These are phyloP conservation scores for Lysandra bellargus DNA, from an alignment of 2,888 invertebrate species.

Conservation along the genomic window DNA sequence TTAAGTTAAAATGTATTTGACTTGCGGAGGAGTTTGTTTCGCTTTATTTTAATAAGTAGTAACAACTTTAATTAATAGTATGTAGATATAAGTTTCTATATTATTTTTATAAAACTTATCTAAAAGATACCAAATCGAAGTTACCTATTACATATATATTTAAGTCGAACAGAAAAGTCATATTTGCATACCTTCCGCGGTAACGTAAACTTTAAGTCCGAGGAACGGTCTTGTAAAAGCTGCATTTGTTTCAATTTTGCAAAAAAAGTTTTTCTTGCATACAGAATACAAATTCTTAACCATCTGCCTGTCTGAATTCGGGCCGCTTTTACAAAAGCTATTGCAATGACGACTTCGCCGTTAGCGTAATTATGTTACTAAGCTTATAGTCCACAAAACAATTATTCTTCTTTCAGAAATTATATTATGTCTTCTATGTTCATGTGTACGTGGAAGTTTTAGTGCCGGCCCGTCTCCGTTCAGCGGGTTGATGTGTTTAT, in stretches of 20 bases:
- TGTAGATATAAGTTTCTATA: no score
- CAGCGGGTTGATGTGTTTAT: conserved; percentile 5
- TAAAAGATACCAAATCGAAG: no score
- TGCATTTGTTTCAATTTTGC: background rate
- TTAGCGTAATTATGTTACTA: no score
- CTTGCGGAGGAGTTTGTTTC: background rate
- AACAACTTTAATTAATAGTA: background rate
- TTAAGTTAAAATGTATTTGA: background rate
- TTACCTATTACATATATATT: no score
- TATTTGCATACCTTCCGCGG: no score
- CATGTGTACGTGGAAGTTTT: background rate
- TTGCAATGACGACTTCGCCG: no score
- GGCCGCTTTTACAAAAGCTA: no score
- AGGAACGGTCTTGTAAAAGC: background rate
- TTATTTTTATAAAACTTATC: no score
- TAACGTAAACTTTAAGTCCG: no score
- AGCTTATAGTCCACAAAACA: background rate
- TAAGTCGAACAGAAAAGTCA: no score
- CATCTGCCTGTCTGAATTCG: no score
- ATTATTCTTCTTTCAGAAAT: background rate
- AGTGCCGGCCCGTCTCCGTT: background rate
- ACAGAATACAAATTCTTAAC: background rate
- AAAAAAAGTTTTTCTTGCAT: background rate
- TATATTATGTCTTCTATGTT: background rate
- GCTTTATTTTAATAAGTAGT: background rate